Base-by-base conservation (phyloP, 2,797 vertebrate genomes). In the Pampus argenteus region DNA sequence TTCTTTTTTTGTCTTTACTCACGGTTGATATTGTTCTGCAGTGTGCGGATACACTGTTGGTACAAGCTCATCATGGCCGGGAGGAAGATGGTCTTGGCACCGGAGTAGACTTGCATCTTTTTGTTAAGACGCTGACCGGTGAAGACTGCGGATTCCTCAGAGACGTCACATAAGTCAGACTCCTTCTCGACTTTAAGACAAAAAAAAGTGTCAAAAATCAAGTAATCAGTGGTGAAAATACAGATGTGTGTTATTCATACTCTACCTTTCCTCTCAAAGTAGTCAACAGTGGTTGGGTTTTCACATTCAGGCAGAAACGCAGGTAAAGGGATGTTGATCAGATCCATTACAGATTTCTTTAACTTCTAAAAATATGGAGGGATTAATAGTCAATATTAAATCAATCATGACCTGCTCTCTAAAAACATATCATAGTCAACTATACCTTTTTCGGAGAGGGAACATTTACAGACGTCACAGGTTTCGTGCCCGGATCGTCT, bases 21-120 rank as follows among this genome's bases (percentile, higher is more conserved):
- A 97, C 97, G 86, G 45, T 96, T 94, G 4, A 97, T 96, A 79
- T 97, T 97, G 88, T 97, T 98, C 86, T 97, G 96, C 38, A 98
- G 95, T 0, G 95, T 82, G 6, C 96, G 95, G 74, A 97, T 94
- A 76, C 97, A 98, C 81, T 95, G 97, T 49, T 97, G 95, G 85
- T 95, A 93, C 50, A 98, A 86, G 0, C 94, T 94, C 85, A 97
- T 95, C 96, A 98, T 97, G 77, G 94, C 74, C 0, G 94, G 94
- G 58, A 97, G 95, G 76, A 86, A 95, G 20, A 76, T 61, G 0
- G 91, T 84, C 90, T 97, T 98, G 14, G 93, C 88, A 2, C 97
- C 96, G 0, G 96, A 98, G 80, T 97, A 97, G 60, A 97, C 96
- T 31, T 95, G 95, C 96, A 98, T 97, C 86, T 97, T 97, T 74